These are phyloP conservation scores for Callospermophilus lateralis DNA, from an alignment of 2,113 vertebrate genomes.

Conservation along the genomic window DNA sequence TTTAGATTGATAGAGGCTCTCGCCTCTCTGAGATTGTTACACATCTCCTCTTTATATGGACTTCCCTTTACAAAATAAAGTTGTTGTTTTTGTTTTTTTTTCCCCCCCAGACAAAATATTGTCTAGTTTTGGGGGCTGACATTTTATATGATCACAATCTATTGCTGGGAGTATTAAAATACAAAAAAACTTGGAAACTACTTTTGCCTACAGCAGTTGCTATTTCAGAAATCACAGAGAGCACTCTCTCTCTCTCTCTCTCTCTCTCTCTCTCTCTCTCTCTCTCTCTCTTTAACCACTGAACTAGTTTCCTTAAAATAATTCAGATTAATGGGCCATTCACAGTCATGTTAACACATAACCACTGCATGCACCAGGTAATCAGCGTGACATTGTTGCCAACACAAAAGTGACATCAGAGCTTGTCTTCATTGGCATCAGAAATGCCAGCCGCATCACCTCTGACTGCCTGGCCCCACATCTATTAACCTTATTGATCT, in stretches of 20 bases:
- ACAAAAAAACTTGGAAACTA: constrained; percentile 80
- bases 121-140: background rate
- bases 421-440: constrained; percentile 95
- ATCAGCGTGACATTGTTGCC: constrained; percentile 93
- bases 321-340: constrained; percentile 93
- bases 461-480: constrained; percentile 95
- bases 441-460: constrained; percentile 95
- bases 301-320: constrained; percentile 90
- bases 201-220: constrained; percentile 84
- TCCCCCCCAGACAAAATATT: background rate
- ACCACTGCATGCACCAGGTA: constrained; percentile 89
- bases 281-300: constrained; percentile 58
- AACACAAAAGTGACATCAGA: constrained; percentile 93
- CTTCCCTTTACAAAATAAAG: background rate
- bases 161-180: constrained; percentile 48
- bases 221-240: constrained; percentile 90
- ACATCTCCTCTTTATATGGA: background rate
- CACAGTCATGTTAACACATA: constrained; percentile 87
- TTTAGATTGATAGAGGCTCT: background rate
- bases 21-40: background rate
- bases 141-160: constrained; percentile 48
- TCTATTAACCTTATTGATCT: constrained; percentile 99
- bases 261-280: too few species aligned
- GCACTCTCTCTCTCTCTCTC: constrained; percentile 60
- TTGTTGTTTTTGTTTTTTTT: background rate